Percentiles rank a stretch among this genome's conserved stretches.
These are phyloP conservation scores for Chrysolina oricalcia DNA, from an alignment of 2,888 invertebrate species.

Conservation along the genomic window DNA sequence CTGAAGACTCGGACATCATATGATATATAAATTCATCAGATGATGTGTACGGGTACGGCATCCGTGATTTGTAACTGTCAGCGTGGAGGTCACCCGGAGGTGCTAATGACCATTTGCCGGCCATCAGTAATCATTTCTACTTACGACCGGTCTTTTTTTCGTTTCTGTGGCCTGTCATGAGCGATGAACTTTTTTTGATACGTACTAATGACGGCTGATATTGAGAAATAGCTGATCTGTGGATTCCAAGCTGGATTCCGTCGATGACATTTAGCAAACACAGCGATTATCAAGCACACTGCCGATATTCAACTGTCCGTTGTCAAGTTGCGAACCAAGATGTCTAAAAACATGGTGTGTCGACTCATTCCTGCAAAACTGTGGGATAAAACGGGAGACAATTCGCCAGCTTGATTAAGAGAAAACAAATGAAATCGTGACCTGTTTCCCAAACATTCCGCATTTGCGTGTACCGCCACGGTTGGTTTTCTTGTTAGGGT, in stretches of 20 bases:
- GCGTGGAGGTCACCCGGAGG: constrained; percentile 29
- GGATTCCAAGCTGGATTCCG: neutral
- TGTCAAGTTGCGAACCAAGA: too few species aligned
- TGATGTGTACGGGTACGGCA: constrained; percentile 21
- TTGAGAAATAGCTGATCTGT: constrained; percentile 27
- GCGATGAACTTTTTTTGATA: constrained; percentile 26
- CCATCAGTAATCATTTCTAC: constrained; percentile 31
- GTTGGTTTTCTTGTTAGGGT: too few species aligned
- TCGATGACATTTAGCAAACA: constrained; percentile 6
- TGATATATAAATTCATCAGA: constrained; percentile 31
- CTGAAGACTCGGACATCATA: constrained; percentile 15
- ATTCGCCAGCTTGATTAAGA: too few species aligned
- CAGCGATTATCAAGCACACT: neutral
- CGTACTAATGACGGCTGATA: constrained; percentile 31
- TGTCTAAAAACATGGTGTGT: too few species aligned
- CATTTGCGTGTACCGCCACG: too few species aligned
- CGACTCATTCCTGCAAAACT: too few species aligned
- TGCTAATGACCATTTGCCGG: constrained; percentile 33
- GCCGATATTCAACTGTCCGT: too few species aligned
- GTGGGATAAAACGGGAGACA: too few species aligned
- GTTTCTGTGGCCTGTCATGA: constrained; percentile 3
- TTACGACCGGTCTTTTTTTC: constrained; percentile 23
- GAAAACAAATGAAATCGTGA: too few species aligned
- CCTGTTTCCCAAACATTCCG: too few species aligned
- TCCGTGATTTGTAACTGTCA: constrained; percentile 32